Conservation (phyloP, 2,888 invertebrate species). For the Lamellibrachia satsuma region DNA sequence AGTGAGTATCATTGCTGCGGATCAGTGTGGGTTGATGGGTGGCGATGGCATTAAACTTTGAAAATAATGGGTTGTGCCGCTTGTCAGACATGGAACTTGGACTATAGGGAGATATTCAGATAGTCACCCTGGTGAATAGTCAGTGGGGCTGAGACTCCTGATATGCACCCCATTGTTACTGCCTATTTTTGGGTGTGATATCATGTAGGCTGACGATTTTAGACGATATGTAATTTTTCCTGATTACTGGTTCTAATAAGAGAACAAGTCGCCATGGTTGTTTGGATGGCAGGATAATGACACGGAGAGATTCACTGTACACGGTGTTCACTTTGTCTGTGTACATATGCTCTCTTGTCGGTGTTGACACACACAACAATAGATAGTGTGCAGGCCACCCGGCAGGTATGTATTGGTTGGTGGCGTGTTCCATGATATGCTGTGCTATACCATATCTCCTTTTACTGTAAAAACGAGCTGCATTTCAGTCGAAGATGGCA, state of each 20-base stretch:
- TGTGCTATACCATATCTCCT: not conserved
- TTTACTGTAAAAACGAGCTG: not conserved
- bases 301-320: not conserved
- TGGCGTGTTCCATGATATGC: not conserved
- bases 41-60: not conserved
- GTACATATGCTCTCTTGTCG: not conserved
- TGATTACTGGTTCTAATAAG: not conserved
- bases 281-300: not conserved
- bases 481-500: not conserved
- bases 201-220: not conserved
- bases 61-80: not conserved
- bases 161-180: not conserved
- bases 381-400: not conserved
- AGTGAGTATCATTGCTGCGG: not conserved
- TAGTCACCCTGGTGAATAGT: not conserved
- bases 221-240: not conserved
- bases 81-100: not conserved
- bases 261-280: not conserved
- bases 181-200: not conserved
- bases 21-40: not conserved
- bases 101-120: not conserved
- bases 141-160: not conserved
- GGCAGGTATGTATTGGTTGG: not conserved
- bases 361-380: not conserved
- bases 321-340: not conserved